phyloP scores from a whole-genome alignment of 2,113 vertebrate species.

The Gracilinanus agilis region DNA sequence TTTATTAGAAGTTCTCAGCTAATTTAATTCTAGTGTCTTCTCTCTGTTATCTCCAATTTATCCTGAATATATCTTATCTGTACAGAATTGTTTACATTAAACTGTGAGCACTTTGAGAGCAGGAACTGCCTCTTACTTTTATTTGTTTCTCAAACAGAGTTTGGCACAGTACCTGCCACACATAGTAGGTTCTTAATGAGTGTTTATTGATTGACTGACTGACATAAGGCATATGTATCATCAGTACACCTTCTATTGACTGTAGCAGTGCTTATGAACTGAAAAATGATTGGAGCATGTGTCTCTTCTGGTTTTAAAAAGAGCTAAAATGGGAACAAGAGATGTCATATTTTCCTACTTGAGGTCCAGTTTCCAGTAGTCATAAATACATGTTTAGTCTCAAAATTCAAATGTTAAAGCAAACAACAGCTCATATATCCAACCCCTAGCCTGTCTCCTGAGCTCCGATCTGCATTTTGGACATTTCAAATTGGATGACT shows the following conservation, averaged over 20 bases:
- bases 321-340: not conserved
- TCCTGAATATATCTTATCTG: not conserved
- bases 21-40: not conserved
- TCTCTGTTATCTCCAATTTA: not conserved
- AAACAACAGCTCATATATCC: not conserved
- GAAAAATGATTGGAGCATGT: not conserved
- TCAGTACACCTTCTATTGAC: not conserved
- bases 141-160: not conserved
- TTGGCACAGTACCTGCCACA: not conserved
- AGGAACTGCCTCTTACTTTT: not conserved
- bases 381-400: constrained; percentile 6
- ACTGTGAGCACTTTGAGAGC: not conserved
- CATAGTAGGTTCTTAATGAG: not conserved
- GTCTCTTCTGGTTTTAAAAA: constrained; percentile 9
- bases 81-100: not conserved
- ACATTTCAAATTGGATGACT: not conserved
- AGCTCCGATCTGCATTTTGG: not conserved
- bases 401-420: not conserved
- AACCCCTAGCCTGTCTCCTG: not conserved
- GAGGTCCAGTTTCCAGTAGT: not conserved
- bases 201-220: not conserved
- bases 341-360: not conserved
- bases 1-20: not conserved
- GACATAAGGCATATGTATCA: not conserved
- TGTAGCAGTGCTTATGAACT: not conserved